phyloP scores from a whole-genome alignment of 2,888 invertebrate genomes.

The Pandemis heparana region DNA sequence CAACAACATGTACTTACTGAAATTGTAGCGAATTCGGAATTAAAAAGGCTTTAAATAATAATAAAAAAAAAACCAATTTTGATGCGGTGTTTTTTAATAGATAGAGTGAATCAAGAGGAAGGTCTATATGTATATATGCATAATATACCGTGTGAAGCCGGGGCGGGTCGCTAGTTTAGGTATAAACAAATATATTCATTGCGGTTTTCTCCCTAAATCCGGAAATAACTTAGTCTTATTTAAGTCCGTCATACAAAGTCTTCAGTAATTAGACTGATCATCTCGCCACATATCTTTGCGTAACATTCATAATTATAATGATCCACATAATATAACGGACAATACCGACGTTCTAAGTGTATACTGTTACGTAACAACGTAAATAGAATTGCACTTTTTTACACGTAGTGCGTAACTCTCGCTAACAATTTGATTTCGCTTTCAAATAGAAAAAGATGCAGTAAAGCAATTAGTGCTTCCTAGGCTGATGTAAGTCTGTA shows the following conservation, averaged over 20 bases:
- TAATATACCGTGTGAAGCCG: no score
- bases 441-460: constrained; percentile 54
- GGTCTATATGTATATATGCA: no score
- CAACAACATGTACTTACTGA: no score
- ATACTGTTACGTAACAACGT: constrained; percentile 47
- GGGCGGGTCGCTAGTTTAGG: no score
- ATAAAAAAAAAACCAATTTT: no score
- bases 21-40: no score
- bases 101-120: no score
- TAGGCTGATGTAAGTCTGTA: constrained; percentile 15
- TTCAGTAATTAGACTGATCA: constrained; percentile 30
- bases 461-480: constrained; percentile 42
- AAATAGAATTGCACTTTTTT: constrained; percentile 49
- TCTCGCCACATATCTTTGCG: constrained; percentile 26
- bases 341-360: constrained; percentile 45
- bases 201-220: neutral
- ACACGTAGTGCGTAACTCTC: constrained; percentile 50
- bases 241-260: neutral
- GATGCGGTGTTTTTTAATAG: no score
- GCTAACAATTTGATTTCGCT: constrained; percentile 59
- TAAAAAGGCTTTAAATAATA: no score
- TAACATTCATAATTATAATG: constrained; percentile 30
- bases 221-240: neutral
- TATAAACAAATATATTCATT: no score
- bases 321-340: constrained; percentile 39